Evolutionary conservation across 2,797 vertebrate species (phyloP).

Genomic region (Acanthurus lineatus): DNA sequence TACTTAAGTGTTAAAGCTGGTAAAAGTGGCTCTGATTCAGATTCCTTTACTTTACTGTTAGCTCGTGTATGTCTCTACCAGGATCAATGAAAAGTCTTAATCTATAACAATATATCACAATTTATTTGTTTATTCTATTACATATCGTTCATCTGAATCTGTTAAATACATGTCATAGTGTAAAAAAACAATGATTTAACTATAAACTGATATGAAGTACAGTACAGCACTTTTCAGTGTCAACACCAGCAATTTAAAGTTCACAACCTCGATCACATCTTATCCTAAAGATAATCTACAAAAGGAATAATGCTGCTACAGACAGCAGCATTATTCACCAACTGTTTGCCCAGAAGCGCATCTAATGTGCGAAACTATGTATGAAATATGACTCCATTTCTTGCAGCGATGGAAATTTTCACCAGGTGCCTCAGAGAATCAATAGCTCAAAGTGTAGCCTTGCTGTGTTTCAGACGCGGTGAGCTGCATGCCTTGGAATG

Average conservation of each 20-base stretch:
- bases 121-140: background rate
- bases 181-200: background rate
- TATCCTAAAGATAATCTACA: background rate
- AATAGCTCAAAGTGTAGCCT: slow-evolving; percentile 49
- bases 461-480: slow-evolving; percentile 59
- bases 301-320: background rate
- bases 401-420: slow-evolving; percentile 53
- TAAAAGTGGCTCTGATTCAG: too few relatives aligned
- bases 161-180: background rate
- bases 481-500: slow-evolving; percentile 33
- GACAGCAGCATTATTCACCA: slow-evolving; percentile 9
- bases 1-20: background rate
- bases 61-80: too few relatives aligned
- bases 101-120: background rate
- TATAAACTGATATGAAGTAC: background rate
- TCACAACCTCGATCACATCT: slow-evolving; percentile 22
- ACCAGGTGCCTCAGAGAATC: slow-evolving; percentile 49
- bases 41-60: too few relatives aligned
- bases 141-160: background rate
- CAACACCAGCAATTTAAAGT: background rate
- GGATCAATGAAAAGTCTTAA: background rate
- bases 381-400: slow-evolving; percentile 47
- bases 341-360: background rate
- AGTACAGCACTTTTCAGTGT: too few relatives aligned
- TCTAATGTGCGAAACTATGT: slow-evolving; percentile 1